Evolutionary conservation across 2,113 vertebrate species (phyloP).

Genomic region (Calypte anna): DNA sequence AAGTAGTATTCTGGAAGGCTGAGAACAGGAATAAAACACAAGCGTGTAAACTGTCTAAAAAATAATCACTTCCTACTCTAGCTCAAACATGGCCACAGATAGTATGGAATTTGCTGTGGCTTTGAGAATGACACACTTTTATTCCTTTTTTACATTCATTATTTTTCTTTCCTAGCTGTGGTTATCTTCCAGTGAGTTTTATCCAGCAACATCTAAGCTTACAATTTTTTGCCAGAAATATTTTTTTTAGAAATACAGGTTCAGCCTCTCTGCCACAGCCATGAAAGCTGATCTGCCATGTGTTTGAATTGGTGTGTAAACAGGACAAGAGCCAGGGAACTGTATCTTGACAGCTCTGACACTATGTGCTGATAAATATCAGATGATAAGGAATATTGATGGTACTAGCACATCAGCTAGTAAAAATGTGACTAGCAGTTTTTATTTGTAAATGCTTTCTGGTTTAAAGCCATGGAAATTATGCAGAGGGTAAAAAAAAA

Average conservation of each 20-base stretch:
- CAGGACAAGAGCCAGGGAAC: neutral
- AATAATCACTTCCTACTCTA: neutral
- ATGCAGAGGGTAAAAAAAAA: neutral
- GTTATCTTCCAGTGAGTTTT: neutral
- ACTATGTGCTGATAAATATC: neutral
- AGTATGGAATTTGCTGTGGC: neutral
- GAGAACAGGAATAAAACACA: neutral
- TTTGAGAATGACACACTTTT: neutral
- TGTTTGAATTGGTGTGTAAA: constrained; percentile 31
- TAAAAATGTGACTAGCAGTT: constrained; percentile 35
- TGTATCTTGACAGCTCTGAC: constrained; percentile 20
- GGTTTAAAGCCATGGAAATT: constrained; percentile 11
- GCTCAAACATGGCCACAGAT: neutral
- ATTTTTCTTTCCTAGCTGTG: neutral
- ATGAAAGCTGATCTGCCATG: neutral
- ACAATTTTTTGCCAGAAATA: neutral
- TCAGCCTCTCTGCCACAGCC: neutral
- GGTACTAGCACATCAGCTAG: constrained; percentile 14
- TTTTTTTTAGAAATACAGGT: neutral
- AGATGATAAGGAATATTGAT: constrained; percentile 51
- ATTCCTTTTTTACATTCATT: neutral
- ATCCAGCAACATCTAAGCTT: neutral
- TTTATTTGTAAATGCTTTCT: constrained; percentile 36
- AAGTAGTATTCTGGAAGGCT: fast-evolving
- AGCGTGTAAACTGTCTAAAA: neutral